Evolutionary conservation across 2,888 invertebrate species (phyloP), one percentile per base, ranked within the genome.

Genomic region (Ennomos quercinarius): DNA sequence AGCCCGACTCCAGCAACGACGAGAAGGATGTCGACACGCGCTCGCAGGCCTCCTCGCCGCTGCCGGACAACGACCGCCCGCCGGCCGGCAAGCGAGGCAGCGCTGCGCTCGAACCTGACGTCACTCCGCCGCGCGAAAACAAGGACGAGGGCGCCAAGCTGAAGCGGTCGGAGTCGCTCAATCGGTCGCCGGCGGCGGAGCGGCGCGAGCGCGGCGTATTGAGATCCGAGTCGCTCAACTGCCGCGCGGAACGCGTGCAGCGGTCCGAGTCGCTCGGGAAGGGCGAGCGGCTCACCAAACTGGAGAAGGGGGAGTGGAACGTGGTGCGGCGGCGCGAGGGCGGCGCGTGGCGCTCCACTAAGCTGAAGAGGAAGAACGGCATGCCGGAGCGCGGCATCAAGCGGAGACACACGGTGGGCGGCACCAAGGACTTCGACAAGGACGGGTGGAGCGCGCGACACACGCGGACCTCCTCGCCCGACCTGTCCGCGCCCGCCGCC

Each of bases 331-430:
- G 95, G 47, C 93, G 95, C 50, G 95, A 95, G 73, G 84, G 89
- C 52, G 87, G 90, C 70, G 85, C 90, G 49, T 89, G 89, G 80
- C 93, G 94, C 72, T 89, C 93, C 70, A 94, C 94, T 52, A 95
- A 96, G 81, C 87, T 95, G 58, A 96, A 96, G 85, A 89, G 96
- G 68, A 96, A 96, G 87, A 96, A 95, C 83, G 96, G 96, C 62
- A 95, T 95, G 95, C 95, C 95, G n/a, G 96, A 96, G 84, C 91
- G 96, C 68, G 96, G 96, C 65, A 97, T 97, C 76, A 97, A 97
- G 87, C 94, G 98, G 43, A 94, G 98, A 35, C 98, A 98, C 89
- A 98, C 98, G 0, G 98, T 98, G 9, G 98, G 98, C 64, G 98
- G 98, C 54, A 97, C 97, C n/a, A 97, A 97, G 87, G 98, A 98